phyloP scores from a whole-genome alignment of 2,888 invertebrate species.

The Thecocarcelia acutangulata region DNA sequence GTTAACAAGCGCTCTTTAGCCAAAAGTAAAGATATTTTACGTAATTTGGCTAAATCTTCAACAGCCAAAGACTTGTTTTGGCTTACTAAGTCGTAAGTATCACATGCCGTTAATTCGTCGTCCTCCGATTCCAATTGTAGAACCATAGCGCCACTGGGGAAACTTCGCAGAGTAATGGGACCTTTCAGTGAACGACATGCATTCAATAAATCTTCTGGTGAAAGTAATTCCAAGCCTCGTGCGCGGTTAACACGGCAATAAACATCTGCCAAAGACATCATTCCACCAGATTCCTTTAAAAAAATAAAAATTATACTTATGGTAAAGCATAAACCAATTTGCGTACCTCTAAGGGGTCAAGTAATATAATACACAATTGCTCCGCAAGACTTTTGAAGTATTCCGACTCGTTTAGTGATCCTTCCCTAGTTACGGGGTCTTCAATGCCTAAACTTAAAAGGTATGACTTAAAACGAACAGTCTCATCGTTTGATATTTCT shows the following conservation, averaged over 20 bases:
- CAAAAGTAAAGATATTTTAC: conserved; percentile 92
- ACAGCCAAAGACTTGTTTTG: conserved; percentile 89
- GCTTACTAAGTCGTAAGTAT: conserved; percentile 85
- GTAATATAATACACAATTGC: conserved; percentile 91
- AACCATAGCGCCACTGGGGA: conserved; percentile 98
- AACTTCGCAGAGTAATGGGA: conserved; percentile 89
- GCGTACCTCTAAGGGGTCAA: conserved; percentile 88
- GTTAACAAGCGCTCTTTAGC: conserved; percentile 94
- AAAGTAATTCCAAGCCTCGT: conserved; percentile 95
- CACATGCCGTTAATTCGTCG: conserved; percentile 87
- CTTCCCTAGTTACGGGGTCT: conserved; percentile 97
- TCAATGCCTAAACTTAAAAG: conserved; percentile 98
- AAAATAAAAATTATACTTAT: neutral
- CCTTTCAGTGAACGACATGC: conserved; percentile 89
- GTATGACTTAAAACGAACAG: conserved; percentile 96
- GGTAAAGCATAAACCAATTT: neutral
- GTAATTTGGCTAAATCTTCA: conserved; percentile 91
- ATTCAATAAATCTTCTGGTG: conserved; percentile 97
- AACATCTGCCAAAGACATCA: conserved; percentile 97
- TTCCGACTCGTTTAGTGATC: conserved; percentile 91
- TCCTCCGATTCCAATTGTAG: conserved; percentile 90
- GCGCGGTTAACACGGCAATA: conserved; percentile 98
- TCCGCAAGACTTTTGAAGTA: conserved; percentile 93
- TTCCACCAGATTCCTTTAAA: conserved; percentile 92
- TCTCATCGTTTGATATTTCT: conserved; percentile 98